Evolutionary conservation across 37 sponge, comb jelly and placozoan species (phyloP), one percentile per base, ranked within the genome.

Genomic region (Aplysina aerophoba): DNA sequence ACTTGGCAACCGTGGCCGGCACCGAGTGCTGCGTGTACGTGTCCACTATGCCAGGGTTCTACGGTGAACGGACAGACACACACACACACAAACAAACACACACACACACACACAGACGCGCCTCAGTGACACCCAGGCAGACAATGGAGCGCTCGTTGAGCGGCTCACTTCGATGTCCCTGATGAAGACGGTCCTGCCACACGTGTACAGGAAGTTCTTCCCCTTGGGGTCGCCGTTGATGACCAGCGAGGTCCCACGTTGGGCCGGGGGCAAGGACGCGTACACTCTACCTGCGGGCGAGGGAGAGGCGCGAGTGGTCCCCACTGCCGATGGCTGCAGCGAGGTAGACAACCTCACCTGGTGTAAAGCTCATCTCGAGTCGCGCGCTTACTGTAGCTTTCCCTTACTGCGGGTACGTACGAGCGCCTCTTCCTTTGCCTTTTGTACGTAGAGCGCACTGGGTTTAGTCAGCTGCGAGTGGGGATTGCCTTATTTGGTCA

Each of bases 221-320:
- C 97, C 95, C 63, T 98, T 98, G 0, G 99, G 99, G 81, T 98
- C 99, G 21, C 93, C 97, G 80, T 81, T 88, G 31, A 97, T 81
- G 66, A 90, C 85, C n/a, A 95, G 66, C 59, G 93, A 34, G 27
- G 57, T 39, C 21, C 93, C 97, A 20, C 97, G 88, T 77, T 90
- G 79, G 21, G 94, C 74, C 22, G 35, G 73, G 6, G 96, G 96
- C 17, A 95, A 82, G 22, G 91, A 71, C 15, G 91, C 88, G 77
- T 87, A 93, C 57, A 93, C 79, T n/a, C 86, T 74, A 65, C 81
- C 95, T 95, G 58, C 38, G 40, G 25, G 20, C 79, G 25, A 60
- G 35, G n/a, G 30, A 65, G 38, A 60, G 17, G 59, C 17, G 15
- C 17, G 17, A 57, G 59, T 57, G 59, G 59, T 15, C 15, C 59